Percentiles rank a stretch among this genome's conserved stretches.
Evolutionary conservation across 2,888 invertebrate genomes (phyloP).

Genomic region (Chloroclysta siterata): DNA sequence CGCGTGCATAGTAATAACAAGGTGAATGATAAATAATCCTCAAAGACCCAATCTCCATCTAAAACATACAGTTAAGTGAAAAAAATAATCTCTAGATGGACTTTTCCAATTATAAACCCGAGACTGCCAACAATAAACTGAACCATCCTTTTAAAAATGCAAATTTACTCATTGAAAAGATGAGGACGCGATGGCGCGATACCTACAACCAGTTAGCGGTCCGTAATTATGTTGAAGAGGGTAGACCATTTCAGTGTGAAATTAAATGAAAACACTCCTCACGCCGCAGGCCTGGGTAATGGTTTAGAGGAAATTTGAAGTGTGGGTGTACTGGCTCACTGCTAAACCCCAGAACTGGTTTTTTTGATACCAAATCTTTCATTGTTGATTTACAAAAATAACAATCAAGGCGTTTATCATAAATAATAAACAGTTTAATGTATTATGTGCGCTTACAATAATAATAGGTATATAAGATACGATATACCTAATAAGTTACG

Average conservation of each 20-base stretch:
- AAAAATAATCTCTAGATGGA: conserved; percentile 49
- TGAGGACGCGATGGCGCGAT: conserved; percentile 66
- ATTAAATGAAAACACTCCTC: conserved; percentile 78
- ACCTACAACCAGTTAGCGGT: conserved; percentile 62
- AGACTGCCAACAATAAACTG: conserved; percentile 50
- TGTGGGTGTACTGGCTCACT: conserved; percentile 17
- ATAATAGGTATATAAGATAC: no score
- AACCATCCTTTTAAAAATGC: conserved; percentile 65
- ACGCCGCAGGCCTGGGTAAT: conserved; percentile 47
- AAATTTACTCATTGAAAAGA: conserved; percentile 63
- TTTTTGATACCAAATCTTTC: not conserved
- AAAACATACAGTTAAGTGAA: conserved; percentile 29
- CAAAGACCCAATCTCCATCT: not conserved
- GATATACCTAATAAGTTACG: no score
- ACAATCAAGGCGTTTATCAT: not conserved
- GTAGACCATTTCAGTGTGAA: conserved; percentile 71
- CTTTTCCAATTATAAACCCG: conserved; percentile 55
- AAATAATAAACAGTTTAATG: no score
- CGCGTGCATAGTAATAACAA: no score
- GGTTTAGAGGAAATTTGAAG: conserved; percentile 48
- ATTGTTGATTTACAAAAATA: not conserved
- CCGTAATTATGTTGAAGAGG: conserved; percentile 74
- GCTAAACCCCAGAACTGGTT: not conserved
- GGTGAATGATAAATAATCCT: not conserved
- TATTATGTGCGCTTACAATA: no score